phyloP scores from a whole-genome alignment of 2,113 vertebrate genomes.

The Natator depressus region DNA sequence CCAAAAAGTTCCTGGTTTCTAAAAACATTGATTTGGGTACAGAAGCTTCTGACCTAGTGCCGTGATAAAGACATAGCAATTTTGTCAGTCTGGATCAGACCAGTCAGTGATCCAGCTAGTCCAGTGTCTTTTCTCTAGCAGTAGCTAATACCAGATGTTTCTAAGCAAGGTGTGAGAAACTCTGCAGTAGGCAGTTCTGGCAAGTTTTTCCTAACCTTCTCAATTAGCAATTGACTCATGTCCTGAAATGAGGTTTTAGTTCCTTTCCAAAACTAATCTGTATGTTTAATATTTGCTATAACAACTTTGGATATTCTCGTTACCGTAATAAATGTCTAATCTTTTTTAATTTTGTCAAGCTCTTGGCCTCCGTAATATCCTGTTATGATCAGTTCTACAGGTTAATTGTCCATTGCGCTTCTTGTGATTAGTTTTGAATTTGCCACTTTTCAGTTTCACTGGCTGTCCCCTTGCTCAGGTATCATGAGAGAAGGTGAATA shows the following conservation, averaged over 20 bases:
- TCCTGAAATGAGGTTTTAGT: background rate
- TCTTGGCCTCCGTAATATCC: background rate
- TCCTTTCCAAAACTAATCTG: background rate
- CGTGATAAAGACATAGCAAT: background rate
- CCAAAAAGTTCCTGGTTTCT: background rate
- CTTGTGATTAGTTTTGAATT: background rate
- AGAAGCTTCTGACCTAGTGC: background rate
- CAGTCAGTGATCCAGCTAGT: background rate
- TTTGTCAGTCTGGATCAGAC: background rate
- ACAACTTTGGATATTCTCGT: background rate
- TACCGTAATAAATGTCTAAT: background rate
- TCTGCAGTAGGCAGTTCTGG: background rate
- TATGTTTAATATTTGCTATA: background rate
- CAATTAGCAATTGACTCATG: background rate
- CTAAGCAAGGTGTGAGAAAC: background rate
- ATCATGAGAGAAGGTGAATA: background rate
- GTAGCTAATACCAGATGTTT: background rate
- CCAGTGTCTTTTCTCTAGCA: background rate
- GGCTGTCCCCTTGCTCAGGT: background rate
- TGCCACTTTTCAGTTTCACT: background rate
- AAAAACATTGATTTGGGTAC: background rate
- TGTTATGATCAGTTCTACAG: background rate
- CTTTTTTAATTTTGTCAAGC: rapidly evolving
- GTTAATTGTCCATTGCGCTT: background rate
- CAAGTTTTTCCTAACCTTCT: background rate